Conservation (phyloP, 2,888 invertebrate genomes). For the Branchipolynoe longqiensis region DNA sequence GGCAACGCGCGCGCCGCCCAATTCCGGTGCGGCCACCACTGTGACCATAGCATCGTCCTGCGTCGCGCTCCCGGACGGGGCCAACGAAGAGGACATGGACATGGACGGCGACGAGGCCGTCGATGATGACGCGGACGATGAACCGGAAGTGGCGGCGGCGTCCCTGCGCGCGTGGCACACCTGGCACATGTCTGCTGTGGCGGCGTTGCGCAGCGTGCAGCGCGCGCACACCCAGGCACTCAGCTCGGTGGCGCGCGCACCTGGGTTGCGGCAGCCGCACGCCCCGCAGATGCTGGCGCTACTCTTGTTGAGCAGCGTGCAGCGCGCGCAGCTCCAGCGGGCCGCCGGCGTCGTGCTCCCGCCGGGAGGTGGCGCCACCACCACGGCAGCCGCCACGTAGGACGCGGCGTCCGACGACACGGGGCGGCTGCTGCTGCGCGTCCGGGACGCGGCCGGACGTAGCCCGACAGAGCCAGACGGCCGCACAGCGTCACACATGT, state of each 20-base stretch:
- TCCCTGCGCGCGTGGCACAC: constrained; percentile 87
- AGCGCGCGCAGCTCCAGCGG: constrained; percentile 85
- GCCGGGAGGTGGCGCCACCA: background rate
- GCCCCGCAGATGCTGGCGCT: constrained; percentile 88
- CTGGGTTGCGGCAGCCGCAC: constrained; percentile 81
- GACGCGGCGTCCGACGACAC: background rate
- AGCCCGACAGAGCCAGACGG: too few species aligned
- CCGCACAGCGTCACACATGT: constrained; percentile 36
- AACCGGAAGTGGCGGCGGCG: background rate
- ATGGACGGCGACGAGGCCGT: background rate
- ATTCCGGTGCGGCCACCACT: too few species aligned
- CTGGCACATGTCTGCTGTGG: constrained; percentile 88
- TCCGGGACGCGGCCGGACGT: too few species aligned
- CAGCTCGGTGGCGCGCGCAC: constrained; percentile 19
- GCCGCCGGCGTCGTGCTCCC: background rate
- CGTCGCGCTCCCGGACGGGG: background rate
- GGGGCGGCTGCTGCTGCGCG: too few species aligned
- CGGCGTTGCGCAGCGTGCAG: constrained; percentile 92
- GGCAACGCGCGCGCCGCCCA: too few species aligned
- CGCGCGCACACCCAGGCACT: constrained; percentile 90
- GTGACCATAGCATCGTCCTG: too few species aligned
- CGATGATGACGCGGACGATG: background rate
- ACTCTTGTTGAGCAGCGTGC: constrained; percentile 88
- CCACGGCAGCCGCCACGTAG: background rate
- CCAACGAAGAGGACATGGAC: background rate